phyloP scores from a whole-genome alignment of 1,140 invertebrate species.

The Dinoponera quadriceps region DNA sequence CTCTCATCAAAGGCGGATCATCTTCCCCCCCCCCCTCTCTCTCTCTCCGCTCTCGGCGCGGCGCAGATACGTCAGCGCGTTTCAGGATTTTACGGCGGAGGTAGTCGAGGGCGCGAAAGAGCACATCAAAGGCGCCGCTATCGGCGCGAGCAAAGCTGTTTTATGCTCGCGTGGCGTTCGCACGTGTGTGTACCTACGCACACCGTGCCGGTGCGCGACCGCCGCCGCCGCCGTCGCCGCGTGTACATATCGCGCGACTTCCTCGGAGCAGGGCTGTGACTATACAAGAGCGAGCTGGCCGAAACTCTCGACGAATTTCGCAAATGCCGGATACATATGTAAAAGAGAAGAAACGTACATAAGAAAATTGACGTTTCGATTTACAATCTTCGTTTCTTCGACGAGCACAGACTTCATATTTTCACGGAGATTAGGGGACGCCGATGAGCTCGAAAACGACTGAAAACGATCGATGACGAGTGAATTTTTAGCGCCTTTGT shows the following conservation, averaged over 20 bases:
- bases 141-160: conserved; percentile 77
- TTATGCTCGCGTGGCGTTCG: conserved; percentile 75
- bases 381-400: too few relatives aligned
- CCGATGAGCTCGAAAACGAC: too few relatives aligned
- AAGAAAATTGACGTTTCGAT: too few relatives aligned
- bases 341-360: too few relatives aligned
- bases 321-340: too few relatives aligned
- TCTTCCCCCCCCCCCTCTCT: too few relatives aligned
- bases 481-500: too few relatives aligned
- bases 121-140: conserved; percentile 80
- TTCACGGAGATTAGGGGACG: too few relatives aligned
- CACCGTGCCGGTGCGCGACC: conserved; percentile 46
- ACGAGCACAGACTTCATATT: too few relatives aligned
- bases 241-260: conserved; percentile 39
- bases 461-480: too few relatives aligned
- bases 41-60: conserved; percentile 62
- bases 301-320: neutral
- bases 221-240: neutral
- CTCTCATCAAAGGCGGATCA: conserved; percentile 66
- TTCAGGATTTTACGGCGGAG: conserved; percentile 77
- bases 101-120: conserved; percentile 70
- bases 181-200: conserved; percentile 60
- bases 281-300: neutral
- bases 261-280: conserved; percentile 40
- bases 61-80: conserved; percentile 68